Evolutionary conservation across 2,888 invertebrate genomes (phyloP), one percentile per base, ranked within the genome.

Genomic region (Synanthedon tipuliformis): DNA sequence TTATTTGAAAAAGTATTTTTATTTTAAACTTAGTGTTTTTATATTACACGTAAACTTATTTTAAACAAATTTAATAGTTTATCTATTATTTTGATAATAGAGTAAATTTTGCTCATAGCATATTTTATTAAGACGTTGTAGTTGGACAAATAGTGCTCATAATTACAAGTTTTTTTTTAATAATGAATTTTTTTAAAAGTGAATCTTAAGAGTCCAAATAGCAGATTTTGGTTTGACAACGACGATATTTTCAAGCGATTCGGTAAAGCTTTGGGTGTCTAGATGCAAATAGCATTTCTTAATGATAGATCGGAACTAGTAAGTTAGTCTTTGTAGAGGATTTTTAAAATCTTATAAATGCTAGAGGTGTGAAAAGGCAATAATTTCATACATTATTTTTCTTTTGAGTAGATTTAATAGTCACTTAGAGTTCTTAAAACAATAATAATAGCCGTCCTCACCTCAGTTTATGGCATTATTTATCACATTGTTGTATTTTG

Each of bases 201-300:
- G n/a, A n/a, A 18, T 23, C 23, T 3, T 1, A 23, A 23, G 23
- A 23, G 23, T 23, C 5, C 23, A 23, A 4, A 23, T 23, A 23
- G 23, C 23, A 23, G 5, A 23, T 5, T 23, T 23, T 23, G 23
- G 23, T 23, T 23, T 23, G 5, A 23, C 23, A 23, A 23, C 5
- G 23, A 23, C 5, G 23, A 45, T 45, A 13, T 45, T 45, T 45
- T 45, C 45, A 45, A 45, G 41, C 41, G 41, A 48, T 48, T 48
- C 3, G 18, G 18, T 66, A 69, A 68, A 63, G 85, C 85, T 85
- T 85, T 85, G 73, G 67, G 70, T 85, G 84, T 84, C 34, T 79
- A 78, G 73, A 59, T 67, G 70, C 59, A 59, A 34, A 34, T 34
- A 34, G 34, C 8, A 34, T 34, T 34, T 34, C 5, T 34, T 70